Evolutionary conservation across 2,888 invertebrate species (phyloP), one percentile per base, ranked within the genome.

Genomic region (Matsumyia berberina): DNA sequence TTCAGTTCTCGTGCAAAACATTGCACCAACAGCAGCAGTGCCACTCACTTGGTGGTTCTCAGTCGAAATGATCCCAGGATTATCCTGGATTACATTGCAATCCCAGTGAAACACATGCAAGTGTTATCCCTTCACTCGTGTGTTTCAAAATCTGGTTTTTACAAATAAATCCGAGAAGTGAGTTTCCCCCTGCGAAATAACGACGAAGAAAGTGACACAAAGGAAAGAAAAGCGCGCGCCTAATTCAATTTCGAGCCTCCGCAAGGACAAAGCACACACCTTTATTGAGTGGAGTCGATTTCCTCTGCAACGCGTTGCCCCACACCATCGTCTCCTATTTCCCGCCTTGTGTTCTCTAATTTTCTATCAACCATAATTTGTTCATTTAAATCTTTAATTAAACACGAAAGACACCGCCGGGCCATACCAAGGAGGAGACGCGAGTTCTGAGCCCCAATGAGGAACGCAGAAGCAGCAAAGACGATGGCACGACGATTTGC

Each of bases 351-450:
- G 49, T 53, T 76, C 85, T 53, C 69, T 80, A 80, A 80, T 80
- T 85, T 80, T 85, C 85, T 66, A 85, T 85, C 85, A 85, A 85
- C 80, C 85, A 74, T 85, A 85, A 85, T 85, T 85, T 85, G 85
- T 85, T 85, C 80, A 80, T 85, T 85, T 80, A 85, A 85, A 85
- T 80, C 76, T 85, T 85, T 85, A 85, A 85, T 85, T 85, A 85
- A 85, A 80, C 85, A 58, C 80, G 37, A 55, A 60, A 66, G 60
- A 73, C 64, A 24, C 35, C 51, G 19, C 53, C 35, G 11, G 8
- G 29, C 29, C 31, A 35, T 51, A 70, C 46, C 33, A 73, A 64
- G 19, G 58, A 53, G 4, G 2, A 46, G 35, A 62, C 37, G 46
- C 46, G 29, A 42, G 69, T 44, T n/a, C 33, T 35, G 19, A 39